These are phyloP conservation scores for Sebastes cheni DNA, from an alignment of 2,797 vertebrate species.

Conservation along the genomic window DNA sequence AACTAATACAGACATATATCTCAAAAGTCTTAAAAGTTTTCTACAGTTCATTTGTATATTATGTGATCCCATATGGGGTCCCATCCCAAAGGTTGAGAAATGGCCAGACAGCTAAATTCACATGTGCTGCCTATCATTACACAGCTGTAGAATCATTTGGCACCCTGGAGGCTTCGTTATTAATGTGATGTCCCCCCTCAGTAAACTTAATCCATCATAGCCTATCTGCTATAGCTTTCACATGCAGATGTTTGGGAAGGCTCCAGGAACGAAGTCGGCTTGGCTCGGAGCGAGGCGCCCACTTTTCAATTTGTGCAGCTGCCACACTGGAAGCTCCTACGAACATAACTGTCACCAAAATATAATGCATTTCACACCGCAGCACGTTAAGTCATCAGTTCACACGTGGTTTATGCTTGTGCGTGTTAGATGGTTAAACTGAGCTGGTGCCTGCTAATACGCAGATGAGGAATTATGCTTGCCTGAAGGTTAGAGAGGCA, in stretches of 20 bases:
- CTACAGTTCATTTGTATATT: neutral
- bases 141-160: slow-evolving; percentile 14
- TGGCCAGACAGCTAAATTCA: slow-evolving; percentile 20
- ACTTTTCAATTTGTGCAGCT: slow-evolving; percentile 43
- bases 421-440: slow-evolving; percentile 19
- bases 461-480: slow-evolving; percentile 42
- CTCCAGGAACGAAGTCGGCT: neutral
- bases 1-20: neutral
- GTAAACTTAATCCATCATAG: slow-evolving; percentile 16
- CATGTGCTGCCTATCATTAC: slow-evolving; percentile 3
- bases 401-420: neutral
- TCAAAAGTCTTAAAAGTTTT: neutral
- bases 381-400: slow-evolving; percentile 44
- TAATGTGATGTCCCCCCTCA: slow-evolving; percentile 18
- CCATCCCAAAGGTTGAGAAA: slow-evolving; percentile 27
- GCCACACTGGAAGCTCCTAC: slow-evolving; percentile 37
- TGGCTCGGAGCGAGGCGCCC: slow-evolving; percentile 9
- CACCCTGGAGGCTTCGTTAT: slow-evolving; percentile 22
- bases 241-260: slow-evolving; percentile 32
- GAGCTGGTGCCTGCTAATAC: slow-evolving; percentile 20
- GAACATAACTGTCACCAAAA: slow-evolving; percentile 36
- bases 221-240: slow-evolving; percentile 19
- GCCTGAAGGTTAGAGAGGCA: slow-evolving; percentile 57
- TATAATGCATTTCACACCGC: slow-evolving; percentile 26
- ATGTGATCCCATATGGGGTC: neutral